A percentile compares a stretch with the other conserved stretches of the same genome.
These are phyloP conservation scores for Etia nguti DNA, from an alignment of 2,113 vertebrate genomes.

Conservation along the genomic window DNA sequence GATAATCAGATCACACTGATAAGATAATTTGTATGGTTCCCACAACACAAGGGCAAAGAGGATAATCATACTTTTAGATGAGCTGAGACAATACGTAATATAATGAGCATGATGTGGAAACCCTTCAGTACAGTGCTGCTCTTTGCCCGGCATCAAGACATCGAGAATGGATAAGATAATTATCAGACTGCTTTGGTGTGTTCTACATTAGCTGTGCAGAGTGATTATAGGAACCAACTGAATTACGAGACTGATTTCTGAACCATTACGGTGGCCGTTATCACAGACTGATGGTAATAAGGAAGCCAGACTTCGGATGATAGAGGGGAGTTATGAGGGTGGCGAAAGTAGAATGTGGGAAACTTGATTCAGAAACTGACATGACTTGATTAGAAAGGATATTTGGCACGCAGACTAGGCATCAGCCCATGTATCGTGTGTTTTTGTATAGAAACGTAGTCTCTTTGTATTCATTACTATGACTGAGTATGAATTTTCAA, in stretches of 20 bases:
- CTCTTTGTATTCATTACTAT: background rate
- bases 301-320: constrained; percentile 41
- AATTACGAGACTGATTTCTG: constrained; percentile 61
- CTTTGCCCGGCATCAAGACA: constrained; percentile 50
- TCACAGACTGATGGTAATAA: constrained; percentile 56
- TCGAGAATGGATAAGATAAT: constrained; percentile 69
- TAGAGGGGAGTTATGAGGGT: constrained; percentile 18
- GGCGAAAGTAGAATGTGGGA: background rate
- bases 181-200: constrained; percentile 60
- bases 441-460: fast-evolving
- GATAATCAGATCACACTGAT: constrained; percentile 60
- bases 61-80: constrained; percentile 62
- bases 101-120: constrained; percentile 62
- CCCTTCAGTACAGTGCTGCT: constrained; percentile 36
- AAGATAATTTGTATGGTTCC: constrained; percentile 56
- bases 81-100: constrained; percentile 48
- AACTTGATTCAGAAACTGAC: background rate
- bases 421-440: background rate
- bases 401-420: background rate
- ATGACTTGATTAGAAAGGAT: background rate
- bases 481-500: background rate
- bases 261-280: constrained; percentile 56
- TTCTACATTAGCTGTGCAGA: constrained; percentile 59
- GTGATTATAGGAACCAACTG: constrained; percentile 66
- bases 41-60: constrained; percentile 58